Evolutionary conservation across 2,797 vertebrate genomes (phyloP).

Genomic region (Smutsia temminckii): DNA sequence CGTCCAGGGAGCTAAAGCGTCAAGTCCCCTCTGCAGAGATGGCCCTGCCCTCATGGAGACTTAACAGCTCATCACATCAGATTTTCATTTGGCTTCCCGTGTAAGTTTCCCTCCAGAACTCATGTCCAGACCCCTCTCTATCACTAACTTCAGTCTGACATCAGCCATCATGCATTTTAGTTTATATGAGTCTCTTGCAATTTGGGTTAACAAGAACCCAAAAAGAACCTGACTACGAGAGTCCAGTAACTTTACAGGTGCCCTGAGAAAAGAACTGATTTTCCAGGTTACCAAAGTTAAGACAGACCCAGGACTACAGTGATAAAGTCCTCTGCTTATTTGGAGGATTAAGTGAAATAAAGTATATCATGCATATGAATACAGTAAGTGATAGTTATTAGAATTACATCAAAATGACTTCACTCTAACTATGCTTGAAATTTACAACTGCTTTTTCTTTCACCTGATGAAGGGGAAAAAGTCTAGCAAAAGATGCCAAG

Average conservation of each 20-base stretch:
- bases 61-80: fast-evolving
- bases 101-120: background rate
- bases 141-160: background rate
- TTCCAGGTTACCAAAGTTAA: background rate
- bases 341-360: background rate
- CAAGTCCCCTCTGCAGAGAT: background rate
- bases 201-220: background rate
- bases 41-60: background rate
- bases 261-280: background rate
- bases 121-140: background rate
- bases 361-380: background rate
- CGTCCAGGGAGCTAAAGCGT: background rate
- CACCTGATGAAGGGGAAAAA: background rate
- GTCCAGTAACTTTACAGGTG: background rate
- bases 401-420: background rate
- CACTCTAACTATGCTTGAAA: slow-evolving; percentile 13
- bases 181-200: background rate
- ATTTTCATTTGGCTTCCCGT: background rate
- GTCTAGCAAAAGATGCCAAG: slow-evolving; percentile 39
- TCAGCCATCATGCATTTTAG: background rate
- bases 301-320: background rate
- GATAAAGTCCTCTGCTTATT: background rate
- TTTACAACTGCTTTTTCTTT: background rate
- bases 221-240: background rate
- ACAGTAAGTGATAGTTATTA: background rate